A percentile compares a stretch with the other conserved stretches of the same genome.
Conservation (phyloP, 2,888 invertebrate genomes). For the Polydrusus tereticollis region DNA sequence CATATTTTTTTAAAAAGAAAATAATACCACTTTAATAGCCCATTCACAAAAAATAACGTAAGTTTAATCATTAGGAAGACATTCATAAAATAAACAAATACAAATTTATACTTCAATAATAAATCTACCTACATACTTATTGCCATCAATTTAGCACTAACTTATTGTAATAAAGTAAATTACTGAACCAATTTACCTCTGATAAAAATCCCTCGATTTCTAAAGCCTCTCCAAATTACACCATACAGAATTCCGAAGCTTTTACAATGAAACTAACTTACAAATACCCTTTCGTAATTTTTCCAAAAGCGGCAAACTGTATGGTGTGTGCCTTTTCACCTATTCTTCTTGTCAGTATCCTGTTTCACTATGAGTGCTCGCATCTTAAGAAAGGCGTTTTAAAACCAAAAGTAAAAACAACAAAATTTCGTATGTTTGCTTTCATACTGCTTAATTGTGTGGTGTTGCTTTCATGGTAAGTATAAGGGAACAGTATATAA, state of each 20-base stretch:
- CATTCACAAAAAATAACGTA: too few relatives aligned
- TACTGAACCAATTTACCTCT: background rate
- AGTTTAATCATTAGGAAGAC: too few relatives aligned
- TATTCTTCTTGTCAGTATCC: conserved; percentile 20
- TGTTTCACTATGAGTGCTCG: conserved; percentile 42
- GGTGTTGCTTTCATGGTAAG: conserved; percentile 21
- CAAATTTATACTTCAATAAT: background rate
- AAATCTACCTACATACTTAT: background rate
- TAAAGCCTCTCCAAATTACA: background rate
- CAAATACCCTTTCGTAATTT: conserved; percentile 15
- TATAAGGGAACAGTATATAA: too few relatives aligned
- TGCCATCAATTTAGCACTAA: background rate
- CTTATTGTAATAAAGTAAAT: background rate
- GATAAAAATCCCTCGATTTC: background rate
- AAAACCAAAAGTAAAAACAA: background rate
- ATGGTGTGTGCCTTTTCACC: conserved; percentile 45
- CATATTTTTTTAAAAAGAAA: too few relatives aligned
- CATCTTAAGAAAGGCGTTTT: conserved; percentile 26
- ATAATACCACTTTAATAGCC: too few relatives aligned
- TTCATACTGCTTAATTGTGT: conserved; percentile 6
- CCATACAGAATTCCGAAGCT: background rate
- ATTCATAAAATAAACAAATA: background rate
- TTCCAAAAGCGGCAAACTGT: conserved; percentile 42
- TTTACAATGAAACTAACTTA: conserved; percentile 20
- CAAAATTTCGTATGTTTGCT: background rate